These are phyloP conservation scores for Syrmaticus mikado DNA, from an alignment of 2,113 vertebrate species.

Conservation along the genomic window DNA sequence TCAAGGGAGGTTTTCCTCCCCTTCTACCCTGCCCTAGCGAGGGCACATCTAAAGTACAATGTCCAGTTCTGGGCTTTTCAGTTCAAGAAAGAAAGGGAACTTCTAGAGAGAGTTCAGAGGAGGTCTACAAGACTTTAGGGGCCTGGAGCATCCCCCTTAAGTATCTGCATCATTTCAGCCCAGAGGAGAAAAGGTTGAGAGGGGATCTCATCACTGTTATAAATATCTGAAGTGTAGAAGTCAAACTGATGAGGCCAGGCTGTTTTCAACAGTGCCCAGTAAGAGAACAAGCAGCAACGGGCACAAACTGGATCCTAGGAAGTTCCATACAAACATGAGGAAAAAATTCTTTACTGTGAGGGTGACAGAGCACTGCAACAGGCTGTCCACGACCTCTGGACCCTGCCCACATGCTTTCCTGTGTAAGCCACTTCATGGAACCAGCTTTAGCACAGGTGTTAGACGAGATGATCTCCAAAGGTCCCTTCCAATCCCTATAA, in stretches of 20 bases:
- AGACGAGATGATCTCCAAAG: too few relatives aligned
- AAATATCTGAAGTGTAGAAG: background rate
- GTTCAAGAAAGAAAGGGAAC: background rate
- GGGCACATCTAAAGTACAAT: background rate
- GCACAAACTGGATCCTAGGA: background rate
- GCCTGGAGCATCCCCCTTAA: background rate
- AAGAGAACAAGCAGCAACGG: background rate
- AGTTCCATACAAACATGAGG: background rate
- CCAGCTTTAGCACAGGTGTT: background rate
- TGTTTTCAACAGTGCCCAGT: background rate
- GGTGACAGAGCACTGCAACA: background rate
- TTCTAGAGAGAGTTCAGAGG: background rate
- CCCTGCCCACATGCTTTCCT: background rate
- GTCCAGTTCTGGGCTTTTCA: background rate
- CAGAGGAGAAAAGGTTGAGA: too few relatives aligned
- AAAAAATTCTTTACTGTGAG: background rate
- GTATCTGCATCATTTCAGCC: too few relatives aligned
- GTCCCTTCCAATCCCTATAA: too few relatives aligned
- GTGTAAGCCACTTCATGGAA: background rate
- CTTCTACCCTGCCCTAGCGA: background rate
- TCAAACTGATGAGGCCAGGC: background rate
- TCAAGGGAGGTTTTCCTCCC: background rate
- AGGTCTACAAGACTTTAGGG: background rate
- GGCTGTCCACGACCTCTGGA: background rate
- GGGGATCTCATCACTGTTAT: background rate